Conservation (phyloP, 1,140 invertebrate species). For the Arion vulgaris region DNA sequence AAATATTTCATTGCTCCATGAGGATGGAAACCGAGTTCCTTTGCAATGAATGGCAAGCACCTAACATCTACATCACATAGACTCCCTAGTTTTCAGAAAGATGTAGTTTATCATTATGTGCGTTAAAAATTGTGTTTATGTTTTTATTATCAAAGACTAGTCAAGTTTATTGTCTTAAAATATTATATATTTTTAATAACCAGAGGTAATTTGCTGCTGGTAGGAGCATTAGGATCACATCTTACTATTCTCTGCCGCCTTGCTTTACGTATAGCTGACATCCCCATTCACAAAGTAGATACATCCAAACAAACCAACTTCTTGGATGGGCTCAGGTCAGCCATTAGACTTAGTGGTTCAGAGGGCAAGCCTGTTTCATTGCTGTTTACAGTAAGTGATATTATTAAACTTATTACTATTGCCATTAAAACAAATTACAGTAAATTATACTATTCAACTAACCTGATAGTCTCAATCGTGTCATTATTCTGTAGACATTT, state of each 20-base stretch:
- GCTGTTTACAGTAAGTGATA: conserved; percentile 67
- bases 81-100: no score
- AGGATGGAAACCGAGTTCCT: no score
- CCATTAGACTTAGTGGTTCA: conserved; percentile 69
- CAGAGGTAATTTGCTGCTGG: conserved; percentile 71
- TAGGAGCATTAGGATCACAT: conserved; percentile 70
- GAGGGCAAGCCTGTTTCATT: conserved; percentile 69
- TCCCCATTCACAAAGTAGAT: conserved; percentile 67
- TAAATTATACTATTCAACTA: no score
- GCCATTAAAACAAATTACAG: not conserved
- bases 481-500: no score
- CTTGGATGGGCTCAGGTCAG: conserved; percentile 71
- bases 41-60: no score
- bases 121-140: not conserved
- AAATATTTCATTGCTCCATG: no score
- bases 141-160: not conserved
- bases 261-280: conserved; percentile 70
- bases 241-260: conserved; percentile 68
- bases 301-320: conserved; percentile 69
- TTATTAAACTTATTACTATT: not conserved
- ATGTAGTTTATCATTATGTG: no score
- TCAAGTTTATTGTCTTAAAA: not conserved
- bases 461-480: no score
- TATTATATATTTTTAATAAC: conserved; percentile 22
- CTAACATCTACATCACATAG: no score